Evolutionary conservation across 2,888 invertebrate genomes (phyloP).

Genomic region (Cecidostiba fungosa): DNA sequence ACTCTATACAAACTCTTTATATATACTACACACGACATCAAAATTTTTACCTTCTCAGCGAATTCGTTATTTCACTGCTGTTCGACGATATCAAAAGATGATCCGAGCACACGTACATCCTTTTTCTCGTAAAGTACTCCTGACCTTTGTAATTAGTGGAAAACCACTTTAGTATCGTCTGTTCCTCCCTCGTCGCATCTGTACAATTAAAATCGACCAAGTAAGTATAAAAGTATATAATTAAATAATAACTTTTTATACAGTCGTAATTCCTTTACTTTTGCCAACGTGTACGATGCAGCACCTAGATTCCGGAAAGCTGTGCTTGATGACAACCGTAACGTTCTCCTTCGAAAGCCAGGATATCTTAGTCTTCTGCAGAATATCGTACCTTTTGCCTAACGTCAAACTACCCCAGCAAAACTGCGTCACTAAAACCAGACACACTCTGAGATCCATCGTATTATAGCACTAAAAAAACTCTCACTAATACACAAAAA

Average conservation of each 20-base stretch:
- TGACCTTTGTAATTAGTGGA: constrained; percentile 16
- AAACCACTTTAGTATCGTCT: constrained; percentile 1
- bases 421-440: background rate
- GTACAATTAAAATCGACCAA: background rate
- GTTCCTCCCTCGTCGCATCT: constrained; percentile 24
- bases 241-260: no score
- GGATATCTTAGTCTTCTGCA: background rate
- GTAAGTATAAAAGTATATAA: background rate
- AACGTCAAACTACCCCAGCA: background rate
- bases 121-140: background rate
- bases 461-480: background rate
- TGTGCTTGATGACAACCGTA: background rate
- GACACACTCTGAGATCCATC: background rate
- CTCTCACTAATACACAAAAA: background rate
- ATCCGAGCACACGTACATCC: constrained; percentile 18
- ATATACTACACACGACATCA: background rate
- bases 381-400: background rate
- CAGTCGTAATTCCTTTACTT: background rate
- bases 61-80: background rate
- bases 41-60: constrained; percentile 27
- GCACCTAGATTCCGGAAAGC: constrained; percentile 45
- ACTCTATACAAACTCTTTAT: no score
- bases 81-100: constrained; percentile 31
- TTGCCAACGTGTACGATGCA: constrained; percentile 28
- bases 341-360: constrained; percentile 26